Evolutionary conservation across 2,113 vertebrate species (phyloP), one percentile per base, ranked within the genome.

Genomic region (Cavia aperea): DNA sequence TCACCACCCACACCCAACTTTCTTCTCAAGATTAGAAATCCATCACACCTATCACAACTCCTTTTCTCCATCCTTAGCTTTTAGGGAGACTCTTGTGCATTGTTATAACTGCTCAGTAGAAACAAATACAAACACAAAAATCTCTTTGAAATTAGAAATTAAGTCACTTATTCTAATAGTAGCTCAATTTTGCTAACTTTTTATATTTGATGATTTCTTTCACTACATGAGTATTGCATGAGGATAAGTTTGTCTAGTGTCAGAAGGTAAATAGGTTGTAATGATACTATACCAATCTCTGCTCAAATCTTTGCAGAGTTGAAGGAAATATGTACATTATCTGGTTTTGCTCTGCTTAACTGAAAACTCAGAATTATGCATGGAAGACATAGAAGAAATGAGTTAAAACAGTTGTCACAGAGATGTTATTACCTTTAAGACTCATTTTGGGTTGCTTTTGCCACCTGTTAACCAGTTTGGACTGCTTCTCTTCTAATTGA

Each of bases 21-120:
- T 24, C 82, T 87, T 87, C 58, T 39, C 31, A 58, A 63, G 39
- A 49, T 10, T 31, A 31, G 39, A 91, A 88, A 54, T 23, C 26
- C 23, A 26, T 39, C 23, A 2, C 4, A 33, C 21, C 3, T 16
- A 36, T n/a, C 31, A 0, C 6, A 13, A 23, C 4, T 54, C 21
- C 24, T 66, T 19, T 5, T 33, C 5, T 63, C 13, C 10, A 13
- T 3, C 13, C 16, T 70, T 24, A 39, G 39, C 39, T 26, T 43
- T 58, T 33, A 31, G 73, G 31, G 7, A 39, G 9, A 36, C 2
- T 21, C 3, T n/a, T 33, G 12, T 58, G n/a, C 16, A 63, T 1
- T 26, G 73, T 65, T 66, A 31, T 13, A 60, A 73, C 39, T 29
- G n/a, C 19, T 13, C 36, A 63, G 15, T 6, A 93, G 70, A 90